A percentile compares a stretch with the other conserved stretches of the same genome.
These are phyloP conservation scores for human DNA, from an alignment of 2,113 vertebrate species.

Conservation along the genomic window GRCh38 chr15:74650001-74650500, in stretches of 20 bases:
- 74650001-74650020: neutral
- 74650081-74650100: neutral
- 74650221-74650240: neutral
- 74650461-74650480: neutral
- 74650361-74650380: neutral
- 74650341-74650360: neutral
- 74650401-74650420: neutral
- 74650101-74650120: neutral
- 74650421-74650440: neutral
- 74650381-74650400: neutral
- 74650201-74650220: neutral
- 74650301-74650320: neutral
- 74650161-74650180: slow-evolving; percentile 2
- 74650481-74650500: neutral
- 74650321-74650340: neutral
- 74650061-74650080: neutral
- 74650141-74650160: neutral
- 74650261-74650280: neutral
- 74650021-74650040: neutral
- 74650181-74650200: neutral
- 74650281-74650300: neutral
- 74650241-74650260: neutral
- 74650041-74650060: neutral
- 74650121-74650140: neutral
- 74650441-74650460: neutral